These are phyloP conservation scores for Diorhabda carinulata DNA, from an alignment of 1,140 invertebrate species.

Conservation along the genomic window DNA sequence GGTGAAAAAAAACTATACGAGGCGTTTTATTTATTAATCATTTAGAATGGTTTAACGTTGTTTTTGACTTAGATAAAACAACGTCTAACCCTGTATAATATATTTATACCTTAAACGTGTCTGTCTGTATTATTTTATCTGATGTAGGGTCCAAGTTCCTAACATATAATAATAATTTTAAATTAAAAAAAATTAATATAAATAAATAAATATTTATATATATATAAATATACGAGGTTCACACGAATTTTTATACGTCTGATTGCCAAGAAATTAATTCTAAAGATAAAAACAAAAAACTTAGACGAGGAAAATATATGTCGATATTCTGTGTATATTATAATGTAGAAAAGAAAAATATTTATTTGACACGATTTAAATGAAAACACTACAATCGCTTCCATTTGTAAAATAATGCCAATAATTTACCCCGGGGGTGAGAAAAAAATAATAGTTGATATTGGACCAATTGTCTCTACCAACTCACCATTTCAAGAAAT, in stretches of 20 bases:
- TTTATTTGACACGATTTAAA: constrained; percentile 36
- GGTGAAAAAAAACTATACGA: constrained; percentile 32
- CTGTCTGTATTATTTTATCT: constrained; percentile 27
- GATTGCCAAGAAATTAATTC: constrained; percentile 42
- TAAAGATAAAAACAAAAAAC: constrained; percentile 26
- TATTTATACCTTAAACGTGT: constrained; percentile 26
- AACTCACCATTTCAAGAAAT: too few relatives aligned
- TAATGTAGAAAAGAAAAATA: constrained; percentile 40
- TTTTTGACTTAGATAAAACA: not conserved
- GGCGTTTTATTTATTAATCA: constrained; percentile 37
- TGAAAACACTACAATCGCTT: constrained; percentile 30
- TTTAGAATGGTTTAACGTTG: not conserved
- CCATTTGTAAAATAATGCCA: constrained; percentile 40
- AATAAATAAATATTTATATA: too few relatives aligned
- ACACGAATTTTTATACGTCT: constrained; percentile 37
- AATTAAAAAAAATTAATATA: not conserved
- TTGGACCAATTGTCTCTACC: too few relatives aligned
- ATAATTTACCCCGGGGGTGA: constrained; percentile 31
- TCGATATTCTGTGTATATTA: constrained; percentile 39
- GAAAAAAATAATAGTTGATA: too few relatives aligned
- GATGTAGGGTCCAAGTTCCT: constrained; percentile 40
- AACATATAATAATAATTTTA: constrained; percentile 27
- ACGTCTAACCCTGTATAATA: constrained; percentile 7
- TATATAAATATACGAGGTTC: constrained; percentile 33
- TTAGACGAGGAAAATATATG: constrained; percentile 36